These are phyloP conservation scores for Leptonema lineaticorne DNA, from an alignment of 1,140 invertebrate genomes.

Conservation along the genomic window DNA sequence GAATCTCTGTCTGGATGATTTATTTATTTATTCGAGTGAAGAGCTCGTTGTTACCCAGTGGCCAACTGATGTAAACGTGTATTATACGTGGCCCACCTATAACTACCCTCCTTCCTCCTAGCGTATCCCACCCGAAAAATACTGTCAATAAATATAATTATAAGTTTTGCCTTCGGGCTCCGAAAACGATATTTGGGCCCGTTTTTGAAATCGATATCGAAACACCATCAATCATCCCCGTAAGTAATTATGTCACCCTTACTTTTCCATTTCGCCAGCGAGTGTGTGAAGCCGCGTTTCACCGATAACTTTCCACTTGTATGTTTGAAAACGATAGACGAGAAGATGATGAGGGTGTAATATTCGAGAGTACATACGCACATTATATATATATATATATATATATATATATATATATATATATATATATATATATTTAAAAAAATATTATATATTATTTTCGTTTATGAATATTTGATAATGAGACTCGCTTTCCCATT, in stretches of 20 bases:
- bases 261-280: slow-evolving; percentile 14
- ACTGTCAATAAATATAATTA: slow-evolving; percentile 11
- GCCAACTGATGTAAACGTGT: background rate
- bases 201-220: slow-evolving; percentile 27
- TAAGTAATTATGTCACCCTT: slow-evolving; percentile 31
- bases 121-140: background rate
- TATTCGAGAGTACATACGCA: too few species aligned
- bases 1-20: background rate
- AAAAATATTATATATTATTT: too few species aligned
- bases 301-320: slow-evolving; percentile 17
- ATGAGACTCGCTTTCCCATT: too few species aligned
- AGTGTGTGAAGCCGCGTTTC: slow-evolving; percentile 19
- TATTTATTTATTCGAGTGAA: background rate
- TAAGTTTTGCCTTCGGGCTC: background rate
- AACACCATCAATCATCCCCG: slow-evolving; percentile 31
- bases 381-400: too few species aligned
- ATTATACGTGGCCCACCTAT: background rate
- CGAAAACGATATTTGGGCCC: slow-evolving; percentile 18
- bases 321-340: background rate
- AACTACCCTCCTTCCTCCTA: background rate
- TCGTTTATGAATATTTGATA: too few species aligned
- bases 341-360: background rate
- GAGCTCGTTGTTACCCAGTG: too few species aligned
- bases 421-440: too few species aligned
- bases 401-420: too few species aligned